These are phyloP conservation scores for Umimayanthus chanpuru DNA, from an alignment of 92 coral and sea anemone species.

Conservation along the genomic window DNA sequence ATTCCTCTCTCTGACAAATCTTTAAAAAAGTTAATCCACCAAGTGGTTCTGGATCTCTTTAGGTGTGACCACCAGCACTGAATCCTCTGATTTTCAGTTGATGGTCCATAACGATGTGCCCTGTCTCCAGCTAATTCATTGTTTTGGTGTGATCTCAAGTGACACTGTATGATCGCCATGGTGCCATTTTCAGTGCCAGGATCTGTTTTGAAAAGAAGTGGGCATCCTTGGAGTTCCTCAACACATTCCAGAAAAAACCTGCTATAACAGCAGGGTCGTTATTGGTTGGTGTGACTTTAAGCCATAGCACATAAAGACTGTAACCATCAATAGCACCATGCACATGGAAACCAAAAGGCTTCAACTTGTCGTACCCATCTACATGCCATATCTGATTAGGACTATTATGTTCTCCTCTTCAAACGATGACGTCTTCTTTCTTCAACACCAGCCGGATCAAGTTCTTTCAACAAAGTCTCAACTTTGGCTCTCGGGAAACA, in stretches of 20 bases:
- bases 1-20: too few species aligned
- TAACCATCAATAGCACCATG: slow-evolving; percentile 58
- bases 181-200: slow-evolving; percentile 61
- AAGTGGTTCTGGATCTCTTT: slow-evolving; percentile 48
- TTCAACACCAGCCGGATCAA: slow-evolving; percentile 59
- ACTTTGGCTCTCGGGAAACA: slow-evolving; percentile 56
- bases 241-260: slow-evolving; percentile 48
- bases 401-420: slow-evolving; percentile 56
- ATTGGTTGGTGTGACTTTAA: slow-evolving; percentile 60
- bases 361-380: slow-evolving; percentile 56
- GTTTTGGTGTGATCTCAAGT: slow-evolving; percentile 22
- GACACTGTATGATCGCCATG: slow-evolving; percentile 54
- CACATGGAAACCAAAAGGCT: slow-evolving; percentile 52
- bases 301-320: slow-evolving; percentile 52
- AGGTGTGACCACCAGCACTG: slow-evolving; percentile 61
- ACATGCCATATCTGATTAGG: slow-evolving; percentile 60
- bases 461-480: slow-evolving; percentile 53
- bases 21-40: slow-evolving; percentile 43
- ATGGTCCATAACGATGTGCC: slow-evolving; percentile 58
- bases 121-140: slow-evolving; percentile 57
- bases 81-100: slow-evolving; percentile 59
- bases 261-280: slow-evolving; percentile 55
- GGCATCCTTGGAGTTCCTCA: slow-evolving; percentile 57
- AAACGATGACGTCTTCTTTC: slow-evolving; percentile 60
- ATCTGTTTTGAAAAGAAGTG: slow-evolving; percentile 54